Evolutionary conservation across 2,113 vertebrate species (phyloP), one percentile per base, ranked within the genome.

Genomic region (Oncorhynchus masou): DNA sequence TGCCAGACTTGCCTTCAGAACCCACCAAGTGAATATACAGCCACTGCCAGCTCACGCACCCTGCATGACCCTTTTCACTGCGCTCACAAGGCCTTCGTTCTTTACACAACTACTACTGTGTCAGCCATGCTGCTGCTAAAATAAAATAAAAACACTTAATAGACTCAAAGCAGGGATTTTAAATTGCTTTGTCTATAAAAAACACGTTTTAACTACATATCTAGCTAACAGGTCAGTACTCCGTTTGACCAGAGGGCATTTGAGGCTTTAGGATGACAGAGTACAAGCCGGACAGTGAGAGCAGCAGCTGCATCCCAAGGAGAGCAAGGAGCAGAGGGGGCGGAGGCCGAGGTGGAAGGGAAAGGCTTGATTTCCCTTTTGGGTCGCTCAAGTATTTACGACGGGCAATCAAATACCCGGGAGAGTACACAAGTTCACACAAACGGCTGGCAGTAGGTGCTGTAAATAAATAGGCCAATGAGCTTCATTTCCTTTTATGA

Each of bases 241-340:
- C 51, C 1, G 16, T 54, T 54, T 54, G 51, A 16, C 16, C 51
- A 54, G 51, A 54, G 51, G 15, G 12, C 51, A 54, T 54, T 19
- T 54, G 51, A 16, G 16, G 51, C 16, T 54, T 54, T 16, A 54
- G 16, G 51, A 16, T n/a, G 27, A 27, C 27, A 68, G 31, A 3
- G 5, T 11, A 31, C 12, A 54, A 54, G 51, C 15, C 4, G 3
- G 29, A 27, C 31, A 20, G 13, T 12, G 67, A 68, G 31, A 39
- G 19, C 51, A 68, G 31, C 29, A n/a, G 67, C 67, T 39, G 67
- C 31, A 68, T 68, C 66, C 27, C 24, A 68, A 68, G 67, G 67
- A 39, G 15, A 39, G 15, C 67, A 68, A 39, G 67, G 67, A 45
- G 67, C 29, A 34, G 29, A 34, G 67, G 31, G 29, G 39, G 39